These are phyloP conservation scores for Cinclus mexicanus DNA, from an alignment of 2,113 vertebrate species.

Conservation along the genomic window DNA sequence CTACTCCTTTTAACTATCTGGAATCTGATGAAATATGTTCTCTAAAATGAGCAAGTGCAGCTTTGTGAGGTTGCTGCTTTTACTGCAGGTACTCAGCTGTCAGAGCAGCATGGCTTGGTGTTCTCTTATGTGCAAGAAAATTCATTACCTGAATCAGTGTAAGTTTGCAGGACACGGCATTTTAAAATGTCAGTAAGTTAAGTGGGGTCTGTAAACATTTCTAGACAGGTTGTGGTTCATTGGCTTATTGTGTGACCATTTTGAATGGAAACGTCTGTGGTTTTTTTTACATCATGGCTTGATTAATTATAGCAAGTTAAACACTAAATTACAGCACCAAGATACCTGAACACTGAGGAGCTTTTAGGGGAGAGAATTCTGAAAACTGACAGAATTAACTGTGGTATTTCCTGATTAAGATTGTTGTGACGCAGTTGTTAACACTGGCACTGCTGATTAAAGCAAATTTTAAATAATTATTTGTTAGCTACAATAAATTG, in stretches of 20 bases:
- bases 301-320: conserved; percentile 1
- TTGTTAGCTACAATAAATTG: background rate
- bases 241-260: background rate
- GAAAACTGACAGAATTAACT: background rate
- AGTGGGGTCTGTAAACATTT: conserved; percentile 23
- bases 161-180: background rate
- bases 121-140: background rate
- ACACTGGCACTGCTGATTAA: background rate
- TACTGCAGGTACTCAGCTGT: background rate
- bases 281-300: background rate
- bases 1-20: background rate
- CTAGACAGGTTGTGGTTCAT: background rate
- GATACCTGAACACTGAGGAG: background rate
- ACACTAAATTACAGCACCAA: background rate
- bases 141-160: background rate
- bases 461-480: background rate
- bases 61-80: background rate
- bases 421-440: background rate
- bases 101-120: background rate
- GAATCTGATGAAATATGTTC: background rate
- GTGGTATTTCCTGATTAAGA: background rate
- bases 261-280: background rate
- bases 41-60: background rate
- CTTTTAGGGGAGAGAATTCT: background rate
- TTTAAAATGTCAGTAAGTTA: conserved; percentile 30